Percentiles rank a stretch among this genome's conserved stretches.
Evolutionary conservation across 1,140 invertebrate genomes (phyloP).

Genomic region (Drosophila miranda): DNA sequence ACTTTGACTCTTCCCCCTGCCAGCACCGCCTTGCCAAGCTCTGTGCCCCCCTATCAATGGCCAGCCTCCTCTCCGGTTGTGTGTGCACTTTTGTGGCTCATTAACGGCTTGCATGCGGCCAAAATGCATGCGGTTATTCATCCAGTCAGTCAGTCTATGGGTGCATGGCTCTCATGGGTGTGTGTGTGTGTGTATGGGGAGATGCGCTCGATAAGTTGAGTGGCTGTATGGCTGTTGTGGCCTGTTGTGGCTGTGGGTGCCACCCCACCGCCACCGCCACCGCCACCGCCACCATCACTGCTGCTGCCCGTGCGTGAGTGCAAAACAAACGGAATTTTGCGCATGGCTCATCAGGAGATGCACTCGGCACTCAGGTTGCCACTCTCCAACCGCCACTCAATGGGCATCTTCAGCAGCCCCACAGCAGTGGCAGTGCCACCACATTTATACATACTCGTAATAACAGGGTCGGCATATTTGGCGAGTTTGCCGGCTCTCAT

Average conservation of each 20-base stretch:
- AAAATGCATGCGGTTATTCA: slow-evolving; percentile 67
- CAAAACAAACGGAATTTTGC: slow-evolving; percentile 63
- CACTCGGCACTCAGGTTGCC: slow-evolving; percentile 10
- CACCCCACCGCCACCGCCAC: no score
- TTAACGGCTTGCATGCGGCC: slow-evolving; percentile 70
- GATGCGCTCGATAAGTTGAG: slow-evolving; percentile 63
- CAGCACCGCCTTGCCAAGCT: neutral
- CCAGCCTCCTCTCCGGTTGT: slow-evolving; percentile 36
- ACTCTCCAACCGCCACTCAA: slow-evolving; percentile 19
- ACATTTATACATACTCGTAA: slow-evolving; percentile 29
- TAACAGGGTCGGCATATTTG: slow-evolving; percentile 32
- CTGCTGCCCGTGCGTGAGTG: slow-evolving; percentile 58
- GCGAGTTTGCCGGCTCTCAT: slow-evolving; percentile 39
- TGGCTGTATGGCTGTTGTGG: slow-evolving; percentile 43
- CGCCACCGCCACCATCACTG: neutral
- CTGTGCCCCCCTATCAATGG: slow-evolving; percentile 29
- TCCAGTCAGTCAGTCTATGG: slow-evolving; percentile 47
- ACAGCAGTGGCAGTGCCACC: neutral
- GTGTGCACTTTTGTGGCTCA: slow-evolving; percentile 77
- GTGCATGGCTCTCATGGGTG: slow-evolving; percentile 7
- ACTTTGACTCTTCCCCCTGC: slow-evolving; percentile 5
- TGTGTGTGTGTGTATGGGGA: slow-evolving; percentile 17
- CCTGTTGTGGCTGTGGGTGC: slow-evolving; percentile 5
- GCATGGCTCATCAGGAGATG: slow-evolving; percentile 51
- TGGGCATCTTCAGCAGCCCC: slow-evolving; percentile 40